Conservation (phyloP, 2,888 invertebrate species). For the Yponomeuta sedellus region DNA sequence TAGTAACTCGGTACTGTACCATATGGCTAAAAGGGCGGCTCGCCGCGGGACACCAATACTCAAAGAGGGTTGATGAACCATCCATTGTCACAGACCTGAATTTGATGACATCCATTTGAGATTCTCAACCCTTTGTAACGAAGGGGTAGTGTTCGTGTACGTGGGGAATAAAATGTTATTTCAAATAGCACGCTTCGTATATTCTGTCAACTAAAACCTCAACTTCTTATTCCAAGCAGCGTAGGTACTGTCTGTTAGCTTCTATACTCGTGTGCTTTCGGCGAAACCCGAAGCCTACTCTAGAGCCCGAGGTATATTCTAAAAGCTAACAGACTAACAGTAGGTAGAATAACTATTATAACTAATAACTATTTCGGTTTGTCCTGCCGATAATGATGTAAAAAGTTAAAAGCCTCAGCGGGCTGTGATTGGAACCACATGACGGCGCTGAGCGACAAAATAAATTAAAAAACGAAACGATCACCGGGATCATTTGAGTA, state of each 20-base stretch:
- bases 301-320: too few relatives aligned
- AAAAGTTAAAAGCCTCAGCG: constrained; percentile 58
- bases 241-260: too few relatives aligned
- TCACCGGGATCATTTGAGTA: constrained; percentile 71
- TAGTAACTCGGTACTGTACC: not conserved
- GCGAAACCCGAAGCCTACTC: too few relatives aligned
- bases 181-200: not conserved
- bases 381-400: constrained; percentile 22
- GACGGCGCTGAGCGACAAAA: constrained; percentile 63
- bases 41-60: not conserved
- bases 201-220: not conserved
- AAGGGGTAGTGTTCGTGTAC: not conserved
- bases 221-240: too few relatives aligned
- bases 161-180: not conserved
- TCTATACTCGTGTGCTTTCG: too few relatives aligned
- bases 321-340: too few relatives aligned
- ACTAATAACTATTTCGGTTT: not conserved
- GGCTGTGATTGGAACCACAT: constrained; percentile 72
- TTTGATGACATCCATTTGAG: not conserved
- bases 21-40: not conserved
- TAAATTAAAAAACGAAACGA: constrained; percentile 77
- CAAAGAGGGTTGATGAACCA: not conserved
- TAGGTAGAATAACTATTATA: not conserved
- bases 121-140: not conserved
- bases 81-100: not conserved